Conservation (phyloP, 2,113 vertebrate species). For the Ramphastos sulfuratus region DNA sequence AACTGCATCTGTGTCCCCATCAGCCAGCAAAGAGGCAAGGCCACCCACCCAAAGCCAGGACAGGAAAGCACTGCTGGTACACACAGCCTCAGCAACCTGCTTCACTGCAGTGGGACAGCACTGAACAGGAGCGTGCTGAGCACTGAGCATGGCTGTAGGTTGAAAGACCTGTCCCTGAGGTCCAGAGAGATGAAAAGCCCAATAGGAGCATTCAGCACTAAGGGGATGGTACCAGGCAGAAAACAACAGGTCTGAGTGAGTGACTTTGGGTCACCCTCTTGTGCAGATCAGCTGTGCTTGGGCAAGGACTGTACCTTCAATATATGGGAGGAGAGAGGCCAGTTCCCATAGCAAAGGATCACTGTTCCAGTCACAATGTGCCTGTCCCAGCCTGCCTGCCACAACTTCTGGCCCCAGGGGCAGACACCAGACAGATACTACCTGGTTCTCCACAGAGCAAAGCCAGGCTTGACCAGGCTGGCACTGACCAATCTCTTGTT, state of each 20-base stretch:
- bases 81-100: neutral
- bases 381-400: neutral
- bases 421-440: neutral
- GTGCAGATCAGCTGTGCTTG: neutral
- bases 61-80: neutral
- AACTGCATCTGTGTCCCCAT: neutral
- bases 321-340: neutral
- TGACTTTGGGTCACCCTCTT: neutral
- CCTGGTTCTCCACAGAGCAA: neutral
- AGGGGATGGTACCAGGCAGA: neutral
- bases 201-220: neutral
- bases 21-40: neutral
- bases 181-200: neutral
- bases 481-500: neutral
- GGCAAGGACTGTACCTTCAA: neutral
- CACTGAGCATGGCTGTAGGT: neutral
- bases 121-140: accelerated
- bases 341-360: neutral
- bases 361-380: neutral
- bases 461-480: neutral
- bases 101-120: no score
- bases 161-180: neutral
- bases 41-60: neutral
- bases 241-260: accelerated
- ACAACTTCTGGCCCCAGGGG: no score